These are phyloP conservation scores for Tineola bisselliella DNA, from an alignment of 2,888 invertebrate genomes.

Conservation along the genomic window DNA sequence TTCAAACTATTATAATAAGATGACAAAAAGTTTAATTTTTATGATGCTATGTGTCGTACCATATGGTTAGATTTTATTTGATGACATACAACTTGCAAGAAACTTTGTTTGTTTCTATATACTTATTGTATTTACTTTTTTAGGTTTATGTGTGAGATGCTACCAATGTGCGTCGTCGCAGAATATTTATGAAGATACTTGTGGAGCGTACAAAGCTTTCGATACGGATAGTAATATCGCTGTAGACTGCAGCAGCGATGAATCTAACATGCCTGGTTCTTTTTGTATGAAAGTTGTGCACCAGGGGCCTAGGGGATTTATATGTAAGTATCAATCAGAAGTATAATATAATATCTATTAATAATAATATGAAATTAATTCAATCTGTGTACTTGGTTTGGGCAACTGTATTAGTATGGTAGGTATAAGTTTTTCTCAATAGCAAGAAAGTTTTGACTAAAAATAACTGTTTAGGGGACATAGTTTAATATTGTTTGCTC, in stretches of 20 bases:
- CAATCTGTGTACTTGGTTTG: too few species aligned
- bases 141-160: slow-evolving; percentile 82
- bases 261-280: slow-evolving; percentile 92
- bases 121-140: slow-evolving; percentile 25
- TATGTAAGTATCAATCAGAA: slow-evolving; percentile 78
- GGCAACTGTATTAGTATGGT: too few species aligned
- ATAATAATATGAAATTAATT: too few species aligned
- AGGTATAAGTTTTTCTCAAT: too few species aligned
- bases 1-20: slow-evolving; percentile 15
- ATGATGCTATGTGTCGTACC: slow-evolving; percentile 22
- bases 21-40: slow-evolving; percentile 18
- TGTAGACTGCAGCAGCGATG: slow-evolving; percentile 93
- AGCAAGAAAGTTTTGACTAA: too few species aligned
- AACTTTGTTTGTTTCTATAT: too few species aligned
- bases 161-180: slow-evolving; percentile 95
- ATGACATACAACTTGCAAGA: neutral
- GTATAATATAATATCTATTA: too few species aligned
- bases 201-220: slow-evolving; percentile 89
- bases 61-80: slow-evolving; percentile 20
- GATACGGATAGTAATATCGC: slow-evolving; percentile 87
- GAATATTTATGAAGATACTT: slow-evolving; percentile 81
- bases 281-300: slow-evolving; percentile 96
- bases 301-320: slow-evolving; percentile 92
- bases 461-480: too few species aligned
- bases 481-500: too few species aligned